Evolutionary conservation across 2,797 vertebrate species (phyloP).

Genomic region (Allobates femoralis): DNA sequence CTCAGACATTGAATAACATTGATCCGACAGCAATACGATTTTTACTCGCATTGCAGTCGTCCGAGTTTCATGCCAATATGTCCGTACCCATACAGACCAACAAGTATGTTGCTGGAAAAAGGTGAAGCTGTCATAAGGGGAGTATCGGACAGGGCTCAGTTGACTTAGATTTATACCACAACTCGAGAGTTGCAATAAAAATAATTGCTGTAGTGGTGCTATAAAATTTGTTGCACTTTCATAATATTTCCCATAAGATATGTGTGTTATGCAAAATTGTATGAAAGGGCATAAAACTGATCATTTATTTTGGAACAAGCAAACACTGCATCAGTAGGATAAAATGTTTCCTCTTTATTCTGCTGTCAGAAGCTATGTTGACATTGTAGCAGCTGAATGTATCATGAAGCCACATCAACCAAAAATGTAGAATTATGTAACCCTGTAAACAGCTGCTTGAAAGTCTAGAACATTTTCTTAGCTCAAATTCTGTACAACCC

Average conservation of each 20-base stretch:
- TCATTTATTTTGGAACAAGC: not conserved
- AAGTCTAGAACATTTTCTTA: slow-evolving; percentile 44
- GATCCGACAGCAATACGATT: too few relatives aligned
- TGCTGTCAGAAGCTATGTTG: slow-evolving; percentile 34
- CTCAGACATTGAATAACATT: too few relatives aligned
- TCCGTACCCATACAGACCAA: too few relatives aligned
- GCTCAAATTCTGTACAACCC: slow-evolving; percentile 33
- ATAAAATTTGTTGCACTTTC: not conserved
- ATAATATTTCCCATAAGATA: not conserved
- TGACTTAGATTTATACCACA: too few relatives aligned
- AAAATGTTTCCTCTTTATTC: not conserved
- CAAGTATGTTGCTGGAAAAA: too few relatives aligned
- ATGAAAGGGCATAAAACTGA: not conserved
- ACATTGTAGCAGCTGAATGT: slow-evolving; percentile 50
- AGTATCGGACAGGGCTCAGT: too few relatives aligned
- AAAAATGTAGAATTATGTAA: slow-evolving; percentile 42
- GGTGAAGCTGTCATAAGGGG: too few relatives aligned
- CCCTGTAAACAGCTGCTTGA: slow-evolving; percentile 45
- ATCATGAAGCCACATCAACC: slow-evolving; percentile 40
- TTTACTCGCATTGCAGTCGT: too few relatives aligned
- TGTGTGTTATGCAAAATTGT: not conserved
- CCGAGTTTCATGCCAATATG: too few relatives aligned
- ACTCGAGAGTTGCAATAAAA: too few relatives aligned
- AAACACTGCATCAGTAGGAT: slow-evolving; percentile 24
- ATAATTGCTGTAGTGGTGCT: too few relatives aligned